Conservation (phyloP, 2,797 vertebrate genomes). For the Melanotaenia nigrans region DNA sequence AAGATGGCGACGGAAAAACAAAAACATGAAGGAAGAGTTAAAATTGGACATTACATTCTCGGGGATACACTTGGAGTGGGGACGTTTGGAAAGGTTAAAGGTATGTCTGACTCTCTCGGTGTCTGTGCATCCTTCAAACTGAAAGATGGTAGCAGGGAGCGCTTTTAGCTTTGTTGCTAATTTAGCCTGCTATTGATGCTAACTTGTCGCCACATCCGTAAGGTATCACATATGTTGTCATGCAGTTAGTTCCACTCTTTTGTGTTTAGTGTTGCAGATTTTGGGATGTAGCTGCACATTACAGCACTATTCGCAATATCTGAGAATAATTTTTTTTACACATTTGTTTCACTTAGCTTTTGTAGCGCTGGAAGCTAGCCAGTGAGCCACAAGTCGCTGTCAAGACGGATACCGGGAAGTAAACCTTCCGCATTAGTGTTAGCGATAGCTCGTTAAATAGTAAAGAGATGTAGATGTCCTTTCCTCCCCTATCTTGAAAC, state of each 20-base stretch:
- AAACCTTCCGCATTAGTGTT: slow-evolving; percentile 12
- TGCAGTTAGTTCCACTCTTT: slow-evolving; percentile 18
- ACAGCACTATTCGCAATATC: background rate
- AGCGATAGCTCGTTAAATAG: slow-evolving; percentile 1
- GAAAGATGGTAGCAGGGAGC: slow-evolving; percentile 48
- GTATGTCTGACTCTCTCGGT: slow-evolving; percentile 71
- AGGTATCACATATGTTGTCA: slow-evolving; percentile 67
- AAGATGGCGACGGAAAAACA: slow-evolving; percentile 98
- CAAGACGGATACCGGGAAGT: slow-evolving; percentile 66
- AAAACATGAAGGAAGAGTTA: slow-evolving; percentile 95
- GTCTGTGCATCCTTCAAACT: slow-evolving; percentile 32
- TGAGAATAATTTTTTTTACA: background rate
- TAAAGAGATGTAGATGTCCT: background rate
- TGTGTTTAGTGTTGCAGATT: background rate
- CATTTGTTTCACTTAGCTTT: slow-evolving; percentile 10
- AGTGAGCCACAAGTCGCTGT: slow-evolving; percentile 67
- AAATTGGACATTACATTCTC: slow-evolving; percentile 96
- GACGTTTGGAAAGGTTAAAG: slow-evolving; percentile 97
- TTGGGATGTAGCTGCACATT: fast-evolving
- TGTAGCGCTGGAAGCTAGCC: slow-evolving; percentile 48
- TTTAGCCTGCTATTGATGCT: slow-evolving; percentile 55
- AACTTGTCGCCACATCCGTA: slow-evolving; percentile 56
- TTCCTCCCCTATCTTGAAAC: fast-evolving
- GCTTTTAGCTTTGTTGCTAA: slow-evolving; percentile 67
- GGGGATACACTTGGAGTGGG: slow-evolving; percentile 96